A percentile compares a stretch with the other conserved stretches of the same genome.
Evolutionary conservation across 2,888 invertebrate species (phyloP).

Genomic region (Ernsta delagoae): DNA sequence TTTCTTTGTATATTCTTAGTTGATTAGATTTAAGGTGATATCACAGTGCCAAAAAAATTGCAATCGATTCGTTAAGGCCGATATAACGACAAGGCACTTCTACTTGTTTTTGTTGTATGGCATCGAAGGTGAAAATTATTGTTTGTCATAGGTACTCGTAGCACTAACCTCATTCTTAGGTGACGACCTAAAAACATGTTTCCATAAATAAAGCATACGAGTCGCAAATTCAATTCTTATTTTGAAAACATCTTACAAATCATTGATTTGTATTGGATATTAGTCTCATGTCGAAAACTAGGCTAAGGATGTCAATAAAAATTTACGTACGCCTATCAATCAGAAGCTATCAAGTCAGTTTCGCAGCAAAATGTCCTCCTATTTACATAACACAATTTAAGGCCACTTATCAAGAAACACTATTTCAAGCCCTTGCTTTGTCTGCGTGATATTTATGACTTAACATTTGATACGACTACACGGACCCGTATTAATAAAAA

Average conservation of each 20-base stretch:
- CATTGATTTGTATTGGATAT: slow-evolving; percentile 5
- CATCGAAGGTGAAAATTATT: too few species aligned
- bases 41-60: too few species aligned
- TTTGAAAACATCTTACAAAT: slow-evolving; percentile 10
- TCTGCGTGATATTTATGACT: too few species aligned
- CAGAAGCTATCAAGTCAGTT: slow-evolving; percentile 21
- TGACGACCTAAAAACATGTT: not conserved
- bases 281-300: slow-evolving; percentile 17
- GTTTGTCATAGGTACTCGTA: not conserved
- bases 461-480: too few species aligned
- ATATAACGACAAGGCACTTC: too few species aligned
- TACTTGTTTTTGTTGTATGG: too few species aligned
- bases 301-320: slow-evolving; percentile 32
- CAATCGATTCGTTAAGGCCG: too few species aligned
- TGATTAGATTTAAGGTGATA: too few species aligned
- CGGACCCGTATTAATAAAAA: too few species aligned
- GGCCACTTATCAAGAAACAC: slow-evolving; percentile 6
- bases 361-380: slow-evolving; percentile 9
- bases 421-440: not conserved
- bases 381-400: slow-evolving; percentile 18
- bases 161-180: not conserved
- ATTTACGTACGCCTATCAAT: slow-evolving; percentile 22
- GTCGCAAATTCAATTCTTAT: not conserved
- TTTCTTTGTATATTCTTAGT: too few species aligned
- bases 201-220: not conserved